Base-by-base conservation (phyloP, 1,140 invertebrate species). In the Chrysopa pallens region DNA sequence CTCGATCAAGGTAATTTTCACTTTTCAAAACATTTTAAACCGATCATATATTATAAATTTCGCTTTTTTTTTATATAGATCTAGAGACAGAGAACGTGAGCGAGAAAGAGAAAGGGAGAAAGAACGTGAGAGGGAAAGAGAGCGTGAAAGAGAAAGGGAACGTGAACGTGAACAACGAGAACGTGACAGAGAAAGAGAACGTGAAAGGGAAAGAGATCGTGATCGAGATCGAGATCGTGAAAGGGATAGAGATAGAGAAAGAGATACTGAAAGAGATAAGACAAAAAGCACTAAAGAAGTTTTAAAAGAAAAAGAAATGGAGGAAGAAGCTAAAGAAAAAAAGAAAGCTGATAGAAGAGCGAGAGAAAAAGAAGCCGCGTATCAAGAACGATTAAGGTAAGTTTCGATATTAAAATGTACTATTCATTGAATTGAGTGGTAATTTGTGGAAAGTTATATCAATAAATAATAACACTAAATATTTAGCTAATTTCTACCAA, bases 321-420 rank as follows among this genome's bases (percentile, higher is more conserved):
- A 94, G 59, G 89, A 92, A 59, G 89, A 97, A 59, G 70, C 76
- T 3, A 79, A 88, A 43, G 90, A 96, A 55, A 78, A 84, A 54
- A 87, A 90, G 54, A 83, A 91, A 53, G 67, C 81, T 13, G 91
- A 96, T 55, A 80, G 91, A 59, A 79, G 87, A 63, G 79, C 90
- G 0, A 61, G 89, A 14, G 91, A 96, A 58, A 94, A 94, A 61
- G 91, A 96, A 66, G 79, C 80, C 9, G 83, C 86, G 11, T 96
- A 96, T 66, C 88, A 95, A 63, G 85, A 90, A 62, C 65, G 77
- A 53, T 66, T 69, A 8, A 56, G 52, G 52, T 46, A 40, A 37
- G 39, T 43, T 36, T 12, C n/a, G 33, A 42, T 15, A 8, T 23
- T 23, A 23, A 23, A 23, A 23, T 23, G 2, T 23, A 23, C 17